These are phyloP conservation scores for Gambusia yucatana DNA, from an alignment of 2,797 vertebrate species.

Conservation along the genomic window DNA sequence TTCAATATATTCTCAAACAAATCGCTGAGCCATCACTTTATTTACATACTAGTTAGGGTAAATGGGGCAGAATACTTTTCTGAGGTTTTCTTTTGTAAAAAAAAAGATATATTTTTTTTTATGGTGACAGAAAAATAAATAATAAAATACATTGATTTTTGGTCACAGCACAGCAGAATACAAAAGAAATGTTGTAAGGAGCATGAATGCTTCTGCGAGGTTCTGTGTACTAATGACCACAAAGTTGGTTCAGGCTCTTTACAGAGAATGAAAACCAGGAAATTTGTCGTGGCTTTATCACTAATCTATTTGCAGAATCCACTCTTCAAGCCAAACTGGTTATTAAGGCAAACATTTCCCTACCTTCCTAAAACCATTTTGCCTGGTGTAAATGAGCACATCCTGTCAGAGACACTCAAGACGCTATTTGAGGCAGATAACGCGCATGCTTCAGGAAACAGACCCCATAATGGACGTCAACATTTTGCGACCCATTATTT, in stretches of 20 bases:
- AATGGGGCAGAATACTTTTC: background rate
- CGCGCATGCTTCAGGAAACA: slow-evolving; percentile 62
- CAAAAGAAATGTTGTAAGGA: background rate
- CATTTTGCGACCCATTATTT: slow-evolving; percentile 49
- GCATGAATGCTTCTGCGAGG: background rate
- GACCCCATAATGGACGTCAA: slow-evolving; percentile 58
- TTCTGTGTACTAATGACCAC: background rate
- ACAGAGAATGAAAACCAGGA: background rate
- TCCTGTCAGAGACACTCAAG: slow-evolving; percentile 40
- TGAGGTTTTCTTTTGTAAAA: background rate
- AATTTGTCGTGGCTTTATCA: background rate
- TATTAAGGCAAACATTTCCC: background rate
- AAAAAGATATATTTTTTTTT: too few relatives aligned
- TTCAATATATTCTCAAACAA: background rate
- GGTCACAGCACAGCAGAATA: background rate
- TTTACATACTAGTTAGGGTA: background rate
- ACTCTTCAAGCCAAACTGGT: background rate
- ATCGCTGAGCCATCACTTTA: background rate
- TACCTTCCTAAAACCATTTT: background rate
- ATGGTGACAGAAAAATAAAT: background rate
- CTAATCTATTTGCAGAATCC: background rate
- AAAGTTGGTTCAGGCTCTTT: background rate
- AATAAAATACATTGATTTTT: background rate
- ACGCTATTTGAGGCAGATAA: slow-evolving; percentile 45
- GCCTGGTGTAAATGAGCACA: slow-evolving; percentile 29